Percentiles rank a stretch among this genome's conserved stretches.
Conservation (phyloP, 2,888 invertebrate genomes). For the Seladonia tumulorum region DNA sequence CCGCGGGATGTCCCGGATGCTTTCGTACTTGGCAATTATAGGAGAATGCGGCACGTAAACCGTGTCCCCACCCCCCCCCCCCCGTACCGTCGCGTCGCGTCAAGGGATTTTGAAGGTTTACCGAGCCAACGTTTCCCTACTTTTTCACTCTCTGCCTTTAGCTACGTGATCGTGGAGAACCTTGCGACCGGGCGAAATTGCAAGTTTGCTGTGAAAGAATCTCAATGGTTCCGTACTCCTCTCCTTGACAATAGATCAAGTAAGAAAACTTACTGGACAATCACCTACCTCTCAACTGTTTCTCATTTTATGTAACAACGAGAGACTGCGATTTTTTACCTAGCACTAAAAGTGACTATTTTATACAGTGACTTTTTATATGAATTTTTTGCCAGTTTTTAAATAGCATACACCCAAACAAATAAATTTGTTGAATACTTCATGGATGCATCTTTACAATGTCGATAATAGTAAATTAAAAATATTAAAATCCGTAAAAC, state of each 20-base stretch:
- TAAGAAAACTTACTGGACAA: neutral
- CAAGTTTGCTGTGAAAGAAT: neutral
- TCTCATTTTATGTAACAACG: neutral
- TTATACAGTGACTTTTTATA: too few species aligned
- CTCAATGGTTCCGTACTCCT: neutral
- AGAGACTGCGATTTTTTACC: neutral
- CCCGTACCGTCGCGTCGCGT: neutral
- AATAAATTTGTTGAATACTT: too few species aligned
- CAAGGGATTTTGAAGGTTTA: slow-evolving; percentile 2
- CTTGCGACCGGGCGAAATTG: neutral
- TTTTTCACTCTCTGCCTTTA: neutral
- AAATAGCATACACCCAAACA: too few species aligned
- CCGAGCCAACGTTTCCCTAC: neutral
- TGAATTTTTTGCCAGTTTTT: too few species aligned
- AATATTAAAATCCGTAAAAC: too few species aligned
- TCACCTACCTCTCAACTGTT: too few species aligned
- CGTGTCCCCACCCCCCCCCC: too few species aligned
- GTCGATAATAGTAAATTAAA: too few species aligned
- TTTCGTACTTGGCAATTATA: slow-evolving; percentile 60
- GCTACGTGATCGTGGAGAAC: neutral
- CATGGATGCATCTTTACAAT: too few species aligned
- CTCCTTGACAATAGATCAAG: neutral
- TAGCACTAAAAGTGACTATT: too few species aligned
- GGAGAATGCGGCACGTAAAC: slow-evolving; percentile 53
- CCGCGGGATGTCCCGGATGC: slow-evolving; percentile 54